Evolutionary conservation across 2,797 vertebrate species (phyloP).

Genomic region (Pangasius djambal): DNA sequence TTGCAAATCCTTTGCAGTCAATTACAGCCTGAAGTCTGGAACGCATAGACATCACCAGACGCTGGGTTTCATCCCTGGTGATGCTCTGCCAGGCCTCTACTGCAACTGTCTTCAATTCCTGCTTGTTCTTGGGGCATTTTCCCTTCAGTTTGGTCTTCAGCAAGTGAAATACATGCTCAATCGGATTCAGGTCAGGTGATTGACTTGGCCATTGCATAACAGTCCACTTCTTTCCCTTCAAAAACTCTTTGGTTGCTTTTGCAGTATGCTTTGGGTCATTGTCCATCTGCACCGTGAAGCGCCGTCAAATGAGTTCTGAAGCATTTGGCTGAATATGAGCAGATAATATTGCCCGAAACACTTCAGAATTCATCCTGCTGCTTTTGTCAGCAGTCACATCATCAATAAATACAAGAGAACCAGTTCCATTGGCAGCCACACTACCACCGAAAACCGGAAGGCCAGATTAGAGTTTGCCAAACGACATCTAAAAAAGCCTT

Average conservation of each 20-base stretch:
- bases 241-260: not conserved
- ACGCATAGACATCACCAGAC: not conserved
- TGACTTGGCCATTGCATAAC: not conserved
- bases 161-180: not conserved
- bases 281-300: too few relatives aligned
- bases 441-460: too few relatives aligned
- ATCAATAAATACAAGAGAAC: too few relatives aligned
- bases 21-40: not conserved
- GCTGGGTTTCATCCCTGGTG: not conserved
- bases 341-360: too few relatives aligned
- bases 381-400: too few relatives aligned
- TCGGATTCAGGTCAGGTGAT: not conserved
- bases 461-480: too few relatives aligned
- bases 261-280: not conserved
- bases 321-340: too few relatives aligned
- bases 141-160: not conserved
- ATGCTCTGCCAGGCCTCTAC: not conserved
- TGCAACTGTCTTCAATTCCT: not conserved
- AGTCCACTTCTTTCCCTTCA: not conserved
- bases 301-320: too few relatives aligned
- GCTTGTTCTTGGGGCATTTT: not conserved
- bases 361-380: too few relatives aligned
- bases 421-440: too few relatives aligned
- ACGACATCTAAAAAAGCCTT: too few relatives aligned
- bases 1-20: not conserved